Base-by-base conservation (phyloP, 1,140 invertebrate species). In the Pachyrhynchus sulphureomaculatus region DNA sequence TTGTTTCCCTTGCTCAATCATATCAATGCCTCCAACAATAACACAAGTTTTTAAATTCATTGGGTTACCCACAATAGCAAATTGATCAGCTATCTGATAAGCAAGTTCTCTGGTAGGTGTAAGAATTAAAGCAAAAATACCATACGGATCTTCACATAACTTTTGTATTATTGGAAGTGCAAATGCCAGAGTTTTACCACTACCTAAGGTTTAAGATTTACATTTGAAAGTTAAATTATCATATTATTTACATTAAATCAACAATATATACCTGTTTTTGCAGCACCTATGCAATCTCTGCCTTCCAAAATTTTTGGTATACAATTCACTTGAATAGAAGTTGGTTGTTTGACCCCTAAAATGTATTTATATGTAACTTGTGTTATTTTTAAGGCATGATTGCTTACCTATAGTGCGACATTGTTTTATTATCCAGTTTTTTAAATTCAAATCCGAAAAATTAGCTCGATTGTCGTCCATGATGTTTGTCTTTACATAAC, bases 131-230 rank as follows among this genome's bases (percentile, higher is more conserved):
- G 94, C 94, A 84, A 92, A 99, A 71, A 98, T 91, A 58, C 93
- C 90, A 77, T 95, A 94, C 0, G 96, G 95, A 74, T 95, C 94
- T 73, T 95, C 88, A 62, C 91, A 87, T 12, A 98, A 79, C 65
- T 88, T 86, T 76, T 99, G 93, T 45, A 99, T 76, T 71, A 99
- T 95, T 0, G 97, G 97, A 15, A 99, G 72, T 3, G 93, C 94
- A 85, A 98, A 99, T 0, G 96, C 92, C 70, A 96, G 87, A 4
- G 96, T 99, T 83, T 99, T 99, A 29, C 97, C 97, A 52, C 94
- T 97, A 17, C 58, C 58, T 61, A 39, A n/a, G n/a, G n/a, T n/a
- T n/a, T n/a, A n/a, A n/a, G n/a, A n/a, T n/a, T n/a, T n/a, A n/a
- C n/a, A n/a, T n/a, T n/a, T n/a, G n/a, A n/a, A n/a, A 17, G 6